Base-by-base conservation (phyloP, 2,797 vertebrate species). In the Melanotaenia pygmaea region DNA sequence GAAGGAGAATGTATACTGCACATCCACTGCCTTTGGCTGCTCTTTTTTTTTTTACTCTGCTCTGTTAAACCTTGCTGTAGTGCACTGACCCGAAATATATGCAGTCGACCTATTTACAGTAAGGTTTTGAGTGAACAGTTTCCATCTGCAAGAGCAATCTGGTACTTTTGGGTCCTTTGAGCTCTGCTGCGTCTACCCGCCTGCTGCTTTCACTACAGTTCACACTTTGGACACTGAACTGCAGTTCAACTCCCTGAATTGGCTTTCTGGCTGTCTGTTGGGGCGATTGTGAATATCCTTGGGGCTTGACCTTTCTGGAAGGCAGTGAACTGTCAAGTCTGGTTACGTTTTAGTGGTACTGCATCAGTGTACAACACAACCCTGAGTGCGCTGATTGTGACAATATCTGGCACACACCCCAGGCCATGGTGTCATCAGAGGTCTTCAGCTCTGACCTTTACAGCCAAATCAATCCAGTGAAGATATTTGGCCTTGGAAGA, bases 361-460 rank as follows among this genome's bases (percentile, higher is more conserved):
- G 80, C 64, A 70, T 84, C 69, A 79, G 82, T 87, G 77, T 87
- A 83, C 81, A 67, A 76, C 81, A 77, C 75, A 83, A 61, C 77
- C 76, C 64, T 64, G 70, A 80, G 70, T 80, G 77, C 80, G 87
- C 76, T 84, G 89, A 91, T 78, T 81, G 85, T 88, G 88, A 91
- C 87, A 81, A 82, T 16, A 66, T 75, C 84, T 90, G 90, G 82
- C 89, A 89, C 81, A 82, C 76, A 88, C 85, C 73, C 67, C 81
- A 38, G 85, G 83, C 78, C 66, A 75, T 45, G 43, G 76, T 87
- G 87, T 89, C 81, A 88, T 92, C 84, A 86, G 79, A 81, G 86
- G 91, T 91, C 84, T 70, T 84, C 74, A 80, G 59, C 13, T 12
- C 56, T 93, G 92, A 94, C 91, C 92, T 94, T 94, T 93, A 80